phyloP scores from a whole-genome alignment of 2,797 vertebrate genomes.

The Alauda arvensis region DNA sequence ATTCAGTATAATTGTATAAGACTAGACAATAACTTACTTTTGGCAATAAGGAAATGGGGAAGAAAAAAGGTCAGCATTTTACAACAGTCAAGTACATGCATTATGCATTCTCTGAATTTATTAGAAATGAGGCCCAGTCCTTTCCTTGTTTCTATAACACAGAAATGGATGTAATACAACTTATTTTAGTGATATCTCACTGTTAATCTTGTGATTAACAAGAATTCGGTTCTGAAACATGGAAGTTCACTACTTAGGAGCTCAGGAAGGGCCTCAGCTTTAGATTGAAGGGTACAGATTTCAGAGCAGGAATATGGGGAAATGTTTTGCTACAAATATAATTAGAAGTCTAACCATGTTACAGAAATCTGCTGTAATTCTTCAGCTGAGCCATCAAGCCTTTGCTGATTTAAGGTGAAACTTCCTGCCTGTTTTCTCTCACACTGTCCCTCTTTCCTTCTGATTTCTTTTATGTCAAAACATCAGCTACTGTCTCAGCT shows the following conservation, averaged over 20 bases:
- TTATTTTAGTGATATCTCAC: neutral
- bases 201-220: neutral
- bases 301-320: neutral
- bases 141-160: neutral
- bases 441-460: neutral
- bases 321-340: neutral
- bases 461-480: neutral
- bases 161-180: neutral
- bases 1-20: neutral
- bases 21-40: neutral
- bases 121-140: neutral
- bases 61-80: neutral
- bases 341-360: neutral
- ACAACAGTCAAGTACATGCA: neutral
- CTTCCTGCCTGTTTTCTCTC: neutral
- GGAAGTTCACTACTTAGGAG: neutral
- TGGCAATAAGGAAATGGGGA: neutral
- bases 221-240: neutral
- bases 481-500: neutral
- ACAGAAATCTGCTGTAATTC: neutral
- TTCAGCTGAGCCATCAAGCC: neutral
- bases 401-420: neutral
- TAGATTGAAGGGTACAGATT: neutral
- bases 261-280: neutral
- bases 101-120: neutral